phyloP scores from a whole-genome alignment of 2,797 vertebrate species.

The Acipenser ruthenus region DNA sequence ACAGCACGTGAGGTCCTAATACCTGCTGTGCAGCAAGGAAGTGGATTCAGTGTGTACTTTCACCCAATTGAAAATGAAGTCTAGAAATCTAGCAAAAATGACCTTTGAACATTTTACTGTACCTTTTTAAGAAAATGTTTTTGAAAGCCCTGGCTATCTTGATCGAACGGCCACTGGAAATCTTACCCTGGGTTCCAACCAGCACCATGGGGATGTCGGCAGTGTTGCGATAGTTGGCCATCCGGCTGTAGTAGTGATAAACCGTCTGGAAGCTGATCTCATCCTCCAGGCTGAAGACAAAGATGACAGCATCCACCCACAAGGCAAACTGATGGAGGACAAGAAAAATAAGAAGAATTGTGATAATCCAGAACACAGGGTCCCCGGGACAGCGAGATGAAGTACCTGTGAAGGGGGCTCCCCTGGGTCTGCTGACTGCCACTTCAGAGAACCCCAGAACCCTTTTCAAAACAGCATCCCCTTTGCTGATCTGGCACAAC shows the following conservation, averaged over 20 bases:
- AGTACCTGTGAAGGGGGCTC: background rate
- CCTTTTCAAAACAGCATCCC: too few relatives aligned
- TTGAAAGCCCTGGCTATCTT: too few relatives aligned
- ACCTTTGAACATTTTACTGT: too few relatives aligned
- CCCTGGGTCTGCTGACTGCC: too few relatives aligned
- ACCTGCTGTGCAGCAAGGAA: too few relatives aligned
- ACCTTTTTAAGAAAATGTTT: too few relatives aligned
- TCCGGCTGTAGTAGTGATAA: constrained; percentile 92
- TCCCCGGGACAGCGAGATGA: background rate
- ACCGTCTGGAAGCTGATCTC: constrained; percentile 96
- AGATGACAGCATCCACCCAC: constrained; percentile 96
- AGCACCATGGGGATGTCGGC: constrained; percentile 85
- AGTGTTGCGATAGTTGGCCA: constrained; percentile 83
- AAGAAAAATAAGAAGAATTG: background rate
- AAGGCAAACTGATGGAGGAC: constrained; percentile 71
- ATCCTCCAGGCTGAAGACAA: constrained; percentile 96
- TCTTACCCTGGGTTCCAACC: constrained; percentile 90
- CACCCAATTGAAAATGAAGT: too few relatives aligned
- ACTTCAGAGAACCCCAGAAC: too few relatives aligned
- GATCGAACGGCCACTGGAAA: background rate
- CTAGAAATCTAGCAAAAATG: too few relatives aligned
- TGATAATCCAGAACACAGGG: background rate
- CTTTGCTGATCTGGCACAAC: too few relatives aligned
- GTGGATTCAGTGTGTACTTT: too few relatives aligned
- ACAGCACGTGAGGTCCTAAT: too few relatives aligned